Conservation (phyloP, 35 echinoderm and acorn worm genomes). For the Apostichopus parvimensis region DNA sequence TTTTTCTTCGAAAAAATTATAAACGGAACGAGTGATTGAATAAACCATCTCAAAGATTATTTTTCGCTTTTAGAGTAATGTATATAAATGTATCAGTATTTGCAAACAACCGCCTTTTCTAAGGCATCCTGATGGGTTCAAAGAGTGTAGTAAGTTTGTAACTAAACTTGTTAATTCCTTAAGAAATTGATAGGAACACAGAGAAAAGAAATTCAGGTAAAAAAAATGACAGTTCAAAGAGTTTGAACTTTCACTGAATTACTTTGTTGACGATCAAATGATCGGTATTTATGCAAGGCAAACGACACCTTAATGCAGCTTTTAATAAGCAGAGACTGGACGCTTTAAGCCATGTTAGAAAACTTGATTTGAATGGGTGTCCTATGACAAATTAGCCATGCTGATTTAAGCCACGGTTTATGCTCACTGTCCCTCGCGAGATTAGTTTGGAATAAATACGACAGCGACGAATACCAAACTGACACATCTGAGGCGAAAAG, state of each 20-base stretch:
- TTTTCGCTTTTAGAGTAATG: too few relatives aligned
- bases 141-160: not conserved
- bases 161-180: not conserved
- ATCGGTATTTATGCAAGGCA: not conserved
- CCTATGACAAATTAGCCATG: conserved; percentile 44
- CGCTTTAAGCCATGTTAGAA: conserved; percentile 22
- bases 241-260: conserved; percentile 2
- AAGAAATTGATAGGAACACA: not conserved
- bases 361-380: conserved; percentile 14
- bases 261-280: not conserved
- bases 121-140: too few relatives aligned
- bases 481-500: conserved; percentile 14
- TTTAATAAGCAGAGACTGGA: not conserved
- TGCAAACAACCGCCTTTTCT: too few relatives aligned
- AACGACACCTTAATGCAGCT: not conserved
- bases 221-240: not conserved
- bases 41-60: too few relatives aligned
- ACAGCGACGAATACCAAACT: conserved; percentile 21
- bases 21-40: too few relatives aligned
- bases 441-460: conserved; percentile 45
- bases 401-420: conserved; percentile 24
- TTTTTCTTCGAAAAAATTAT: too few relatives aligned
- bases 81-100: too few relatives aligned
- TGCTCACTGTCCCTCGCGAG: not conserved
- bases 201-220: not conserved